phyloP scores from a whole-genome alignment of 2,113 vertebrate species.

The Procavia capensis region DNA sequence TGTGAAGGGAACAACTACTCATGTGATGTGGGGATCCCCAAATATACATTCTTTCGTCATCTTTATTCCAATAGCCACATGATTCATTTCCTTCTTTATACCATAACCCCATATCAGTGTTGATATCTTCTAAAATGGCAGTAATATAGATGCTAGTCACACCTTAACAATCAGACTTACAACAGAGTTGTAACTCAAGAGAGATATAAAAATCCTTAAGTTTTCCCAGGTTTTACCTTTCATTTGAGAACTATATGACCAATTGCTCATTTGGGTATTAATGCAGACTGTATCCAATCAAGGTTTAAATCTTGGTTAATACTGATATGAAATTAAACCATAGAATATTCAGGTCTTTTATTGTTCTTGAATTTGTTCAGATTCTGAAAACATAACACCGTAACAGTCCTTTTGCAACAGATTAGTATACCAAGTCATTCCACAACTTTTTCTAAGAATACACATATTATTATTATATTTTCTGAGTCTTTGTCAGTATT shows the following conservation, averaged over 20 bases:
- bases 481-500: neutral
- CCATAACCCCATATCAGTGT: neutral
- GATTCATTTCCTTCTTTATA: neutral
- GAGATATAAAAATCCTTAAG: neutral
- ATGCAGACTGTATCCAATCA: neutral
- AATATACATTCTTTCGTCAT: neutral
- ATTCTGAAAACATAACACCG: rapidly evolving
- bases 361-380: neutral
- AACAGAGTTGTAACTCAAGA: neutral
- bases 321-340: neutral
- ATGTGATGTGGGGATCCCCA: neutral
- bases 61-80: neutral
- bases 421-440: neutral
- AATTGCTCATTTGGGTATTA: neutral
- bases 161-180: neutral
- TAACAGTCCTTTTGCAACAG: too few relatives aligned
- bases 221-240: neutral
- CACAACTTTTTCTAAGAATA: neutral
- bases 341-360: neutral
- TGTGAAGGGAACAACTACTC: neutral
- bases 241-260: neutral
- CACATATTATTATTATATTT: neutral
- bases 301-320: neutral
- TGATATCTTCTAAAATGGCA: neutral
- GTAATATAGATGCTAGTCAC: neutral